These are phyloP conservation scores for Lacerta agilis DNA, from an alignment of 2,797 vertebrate species.

Conservation along the genomic window DNA sequence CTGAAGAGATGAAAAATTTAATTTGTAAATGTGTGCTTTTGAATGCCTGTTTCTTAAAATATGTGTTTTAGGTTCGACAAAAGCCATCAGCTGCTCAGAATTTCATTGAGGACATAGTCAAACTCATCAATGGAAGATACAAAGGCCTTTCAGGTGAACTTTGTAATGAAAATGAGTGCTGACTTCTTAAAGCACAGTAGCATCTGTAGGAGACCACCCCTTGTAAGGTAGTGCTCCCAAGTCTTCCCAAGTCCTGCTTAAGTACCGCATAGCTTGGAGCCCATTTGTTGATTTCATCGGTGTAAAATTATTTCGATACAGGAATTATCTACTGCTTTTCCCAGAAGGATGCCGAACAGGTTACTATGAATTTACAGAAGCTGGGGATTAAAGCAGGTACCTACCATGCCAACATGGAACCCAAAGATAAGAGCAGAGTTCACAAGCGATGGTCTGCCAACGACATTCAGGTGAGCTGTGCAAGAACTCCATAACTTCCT, in stretches of 20 bases:
- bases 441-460: slow-evolving; percentile 89
- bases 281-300: not conserved
- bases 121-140: slow-evolving; percentile 88
- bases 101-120: slow-evolving; percentile 85
- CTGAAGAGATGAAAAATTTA: too few relatives aligned
- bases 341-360: slow-evolving; percentile 93
- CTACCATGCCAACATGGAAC: slow-evolving; percentile 92
- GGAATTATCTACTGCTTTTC: slow-evolving; percentile 98
- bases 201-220: not conserved
- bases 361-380: slow-evolving; percentile 87
- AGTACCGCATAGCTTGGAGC: not conserved
- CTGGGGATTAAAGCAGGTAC: slow-evolving; percentile 84
- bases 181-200: not conserved
- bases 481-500: not conserved
- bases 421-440: slow-evolving; percentile 84
- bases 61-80: slow-evolving; percentile 83
- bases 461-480: slow-evolving; percentile 87
- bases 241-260: not conserved
- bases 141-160: slow-evolving; percentile 90
- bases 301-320: slow-evolving; percentile 67
- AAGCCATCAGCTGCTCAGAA: slow-evolving; percentile 84
- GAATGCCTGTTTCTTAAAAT: not conserved
- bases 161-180: slow-evolving; percentile 9
- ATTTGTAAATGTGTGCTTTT: not conserved
- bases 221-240: not conserved